Base-by-base conservation (phyloP, 2,888 invertebrate species). In the Nomada hirtipes region DNA sequence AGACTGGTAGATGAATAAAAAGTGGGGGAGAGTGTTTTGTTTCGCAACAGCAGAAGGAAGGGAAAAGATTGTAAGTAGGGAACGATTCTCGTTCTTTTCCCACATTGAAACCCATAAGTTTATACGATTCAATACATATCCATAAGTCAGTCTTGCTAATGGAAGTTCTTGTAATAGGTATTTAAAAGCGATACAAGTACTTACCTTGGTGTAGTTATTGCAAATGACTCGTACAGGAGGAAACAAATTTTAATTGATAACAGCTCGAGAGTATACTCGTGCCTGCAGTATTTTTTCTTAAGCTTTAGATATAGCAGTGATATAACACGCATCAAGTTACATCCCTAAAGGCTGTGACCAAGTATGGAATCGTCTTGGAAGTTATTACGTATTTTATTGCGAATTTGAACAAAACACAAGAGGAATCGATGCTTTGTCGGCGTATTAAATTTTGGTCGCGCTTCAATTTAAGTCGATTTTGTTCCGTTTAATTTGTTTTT, bases 301-400 rank as follows among this genome's bases (percentile, higher is more conserved):
- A 78, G 68, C 75, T 82, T 81, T 88, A 88, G 76, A 55, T 68
- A 57, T 81, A 83, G 72, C 80, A 80, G 79, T 77, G 67, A 80
- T 52, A 81, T 79, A 70, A 82, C 67, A 55, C 44, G 82, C 79
- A 63, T 81, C 76, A 82, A 65, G 79, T 86, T 85, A 86, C 86
- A 90, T 89, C 88, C 86, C 89, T 84, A 82, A 92, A 89, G 92
- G 92, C 92, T 92, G 92, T 92, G 92, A 92, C 89, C 88, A 78
- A 79, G 77, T 89, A 69, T 83, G 87, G 76, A 68, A 75, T 88
- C 73, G 73, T 83, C 63, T 60, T 79, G 72, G 79, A 78, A 78
- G 63, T 70, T 53, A 23, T 67, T 75, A 68, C 55, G 29, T 75
- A 68, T 50, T 86, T 81, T 13, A 79, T 82, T 76, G 79, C 67